These are phyloP conservation scores for Lasioglossum lativentre DNA, from an alignment of 2,888 invertebrate genomes.

Conservation along the genomic window DNA sequence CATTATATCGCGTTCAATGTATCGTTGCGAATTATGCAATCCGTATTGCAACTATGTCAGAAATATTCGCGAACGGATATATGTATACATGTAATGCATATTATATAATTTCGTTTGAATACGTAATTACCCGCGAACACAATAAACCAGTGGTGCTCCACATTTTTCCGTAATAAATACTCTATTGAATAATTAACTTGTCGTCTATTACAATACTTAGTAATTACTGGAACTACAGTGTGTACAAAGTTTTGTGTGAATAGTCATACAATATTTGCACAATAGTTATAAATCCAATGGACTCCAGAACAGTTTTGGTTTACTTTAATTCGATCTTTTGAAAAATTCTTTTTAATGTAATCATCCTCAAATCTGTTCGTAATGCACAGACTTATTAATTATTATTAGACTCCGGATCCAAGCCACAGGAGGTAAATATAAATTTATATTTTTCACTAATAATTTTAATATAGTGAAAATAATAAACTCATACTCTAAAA, in stretches of 20 bases:
- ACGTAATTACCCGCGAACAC: not conserved
- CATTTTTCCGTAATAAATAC: not conserved
- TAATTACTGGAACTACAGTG: not conserved
- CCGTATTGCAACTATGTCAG: constrained; percentile 13
- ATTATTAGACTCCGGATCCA: no score
- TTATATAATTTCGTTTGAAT: constrained; percentile 23
- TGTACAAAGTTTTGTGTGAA: not conserved
- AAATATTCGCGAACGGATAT: constrained; percentile 26
- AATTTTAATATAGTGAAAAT: no score
- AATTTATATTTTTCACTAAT: no score
- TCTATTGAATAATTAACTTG: not conserved
- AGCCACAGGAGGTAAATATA: no score
- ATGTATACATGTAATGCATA: not conserved
- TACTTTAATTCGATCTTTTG: not conserved
- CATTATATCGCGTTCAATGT: constrained; percentile 38
- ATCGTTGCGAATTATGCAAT: constrained; percentile 47
- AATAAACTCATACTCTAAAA: no score
- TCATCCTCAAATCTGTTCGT: no score
- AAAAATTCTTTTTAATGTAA: not conserved
- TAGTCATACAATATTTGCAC: not conserved
- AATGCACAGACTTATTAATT: no score
- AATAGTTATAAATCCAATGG: not conserved
- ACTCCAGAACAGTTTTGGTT: not conserved
- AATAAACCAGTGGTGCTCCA: not conserved
- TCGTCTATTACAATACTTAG: not conserved